phyloP scores from a whole-genome alignment of 2,797 vertebrate genomes.

The Sebastes kiyomatsui region DNA sequence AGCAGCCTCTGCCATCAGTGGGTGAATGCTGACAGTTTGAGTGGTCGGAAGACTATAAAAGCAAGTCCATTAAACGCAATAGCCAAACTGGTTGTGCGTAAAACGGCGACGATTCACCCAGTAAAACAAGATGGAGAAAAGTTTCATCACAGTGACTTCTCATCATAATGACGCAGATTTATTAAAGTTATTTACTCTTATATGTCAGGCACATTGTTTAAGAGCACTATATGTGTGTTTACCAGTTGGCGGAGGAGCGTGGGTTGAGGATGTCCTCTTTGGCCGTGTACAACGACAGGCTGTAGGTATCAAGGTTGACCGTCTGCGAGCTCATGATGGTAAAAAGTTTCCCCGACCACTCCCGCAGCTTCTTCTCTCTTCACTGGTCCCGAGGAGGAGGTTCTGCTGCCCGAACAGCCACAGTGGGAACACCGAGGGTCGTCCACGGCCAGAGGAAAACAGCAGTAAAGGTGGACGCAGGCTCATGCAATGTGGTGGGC shows the following conservation, averaged over 20 bases:
- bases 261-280: conserved; percentile 88
- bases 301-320: conserved; percentile 88
- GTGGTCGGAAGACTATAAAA: no score
- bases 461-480: conserved; percentile 14
- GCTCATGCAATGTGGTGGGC: conserved; percentile 50
- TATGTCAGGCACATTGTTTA: not conserved
- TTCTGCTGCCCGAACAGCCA: conserved; percentile 39
- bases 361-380: conserved; percentile 62
- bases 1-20: no score
- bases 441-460: conserved; percentile 17
- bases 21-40: no score
- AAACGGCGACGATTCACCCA: not conserved
- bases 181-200: not conserved
- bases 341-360: conserved; percentile 63
- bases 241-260: conserved; percentile 88
- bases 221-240: conserved; percentile 49
- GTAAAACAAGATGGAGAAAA: conserved; percentile 19
- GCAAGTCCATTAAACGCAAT: conserved; percentile 43
- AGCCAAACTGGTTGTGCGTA: not conserved
- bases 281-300: conserved; percentile 87
- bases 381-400: conserved; percentile 52
- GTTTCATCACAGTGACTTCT: not conserved
- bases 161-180: not conserved
- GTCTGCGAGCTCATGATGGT: conserved; percentile 71
- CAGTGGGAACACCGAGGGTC: conserved; percentile 25